Evolutionary conservation across 2,113 vertebrate genomes (phyloP), one percentile per base, ranked within the genome.

Genomic region (Atlantisia rogersi): DNA sequence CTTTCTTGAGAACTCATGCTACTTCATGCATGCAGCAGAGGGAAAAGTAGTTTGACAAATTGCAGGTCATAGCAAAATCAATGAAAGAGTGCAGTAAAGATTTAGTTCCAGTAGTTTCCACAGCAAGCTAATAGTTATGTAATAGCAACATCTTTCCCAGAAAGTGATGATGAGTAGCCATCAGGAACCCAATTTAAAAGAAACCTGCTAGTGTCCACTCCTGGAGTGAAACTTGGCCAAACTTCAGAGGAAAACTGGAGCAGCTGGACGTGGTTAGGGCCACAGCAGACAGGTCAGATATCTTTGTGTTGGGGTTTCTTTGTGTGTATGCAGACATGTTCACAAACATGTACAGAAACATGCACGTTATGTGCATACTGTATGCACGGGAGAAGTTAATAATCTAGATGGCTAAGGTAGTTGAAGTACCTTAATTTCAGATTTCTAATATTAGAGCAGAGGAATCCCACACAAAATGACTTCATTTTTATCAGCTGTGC

Each of bases 41-140:
- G 65, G 73, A 88, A 81, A 94, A 76, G 58, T 16, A 1, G 55
- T 79, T 84, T 83, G 62, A 46, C 74, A 88, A 91, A 82, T 84
- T 86, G 20, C 35, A 92, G 50, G 29, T 82, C 77, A 85, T 15
- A 85, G 35, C 22, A 91, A 84, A 74, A 84, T 91, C 74, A 71
- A 2, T 32, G 65, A 53, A 92, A 82, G 10, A 69, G 15, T 14
- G 4, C 37, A 91, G 52, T 39, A 79, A 84, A 69, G 24, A 11
- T 64, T 92, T 76, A 64, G 77, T 70, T 80, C 75, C 60, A 48
- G 73, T 71, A 44, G 15, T 75, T 90, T 28, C 63, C 22, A 55
- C 21, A 35, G 40, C 63, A 81, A 64, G 3, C 17, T 67, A 25
- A 40, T 9, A 42, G 28, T 68, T 90, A 53, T 31, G 12, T 29